These are phyloP conservation scores for Cistogaster globosa DNA, from an alignment of 2,888 invertebrate genomes.

Conservation along the genomic window DNA sequence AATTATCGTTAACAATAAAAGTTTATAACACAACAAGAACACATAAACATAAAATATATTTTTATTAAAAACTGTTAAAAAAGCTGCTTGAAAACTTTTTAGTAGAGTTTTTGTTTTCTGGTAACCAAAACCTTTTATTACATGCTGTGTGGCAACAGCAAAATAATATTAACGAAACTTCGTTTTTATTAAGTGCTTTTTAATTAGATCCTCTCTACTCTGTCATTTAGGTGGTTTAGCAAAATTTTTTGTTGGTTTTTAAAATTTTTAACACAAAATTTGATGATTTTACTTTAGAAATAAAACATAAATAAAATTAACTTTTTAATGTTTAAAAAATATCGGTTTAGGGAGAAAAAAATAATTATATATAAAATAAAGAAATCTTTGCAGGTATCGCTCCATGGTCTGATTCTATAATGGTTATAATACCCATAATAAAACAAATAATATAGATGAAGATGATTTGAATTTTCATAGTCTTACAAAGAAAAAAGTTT, in stretches of 20 bases:
- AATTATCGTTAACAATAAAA: constrained; percentile 58
- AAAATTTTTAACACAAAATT: background rate
- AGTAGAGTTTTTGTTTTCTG: background rate
- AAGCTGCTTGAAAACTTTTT: background rate
- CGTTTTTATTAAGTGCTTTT: background rate
- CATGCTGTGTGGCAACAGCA: background rate
- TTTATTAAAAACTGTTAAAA: background rate
- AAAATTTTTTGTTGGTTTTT: background rate
- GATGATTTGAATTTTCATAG: no score
- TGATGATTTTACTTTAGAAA: no score
- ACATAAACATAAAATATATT: background rate
- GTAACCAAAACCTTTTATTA: constrained; percentile 17
- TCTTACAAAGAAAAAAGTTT: no score
- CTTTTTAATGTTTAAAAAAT: no score
- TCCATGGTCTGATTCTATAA: no score
- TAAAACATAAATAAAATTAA: no score
- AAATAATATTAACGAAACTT: constrained; percentile 26
- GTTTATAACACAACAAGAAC: constrained; percentile 47
- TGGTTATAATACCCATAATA: no score
- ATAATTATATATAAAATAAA: no score
- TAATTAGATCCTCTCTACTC: background rate
- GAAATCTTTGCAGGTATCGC: no score
- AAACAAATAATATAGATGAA: no score
- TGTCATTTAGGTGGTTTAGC: background rate
- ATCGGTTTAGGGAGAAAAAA: no score